Conservation (phyloP, 2,888 invertebrate species). For the Rhagium mordax region DNA sequence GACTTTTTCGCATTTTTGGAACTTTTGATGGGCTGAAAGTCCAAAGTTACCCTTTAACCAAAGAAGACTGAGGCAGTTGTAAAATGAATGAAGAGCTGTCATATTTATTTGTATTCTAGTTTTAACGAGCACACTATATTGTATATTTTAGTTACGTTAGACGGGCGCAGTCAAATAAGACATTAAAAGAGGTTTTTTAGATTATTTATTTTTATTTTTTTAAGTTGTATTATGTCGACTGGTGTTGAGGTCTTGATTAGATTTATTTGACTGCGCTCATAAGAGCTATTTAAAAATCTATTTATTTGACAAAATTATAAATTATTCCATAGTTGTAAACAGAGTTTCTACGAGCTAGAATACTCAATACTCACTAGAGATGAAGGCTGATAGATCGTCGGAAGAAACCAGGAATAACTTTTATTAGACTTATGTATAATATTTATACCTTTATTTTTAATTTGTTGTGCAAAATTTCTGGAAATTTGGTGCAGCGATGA, state of each 20-base stretch:
- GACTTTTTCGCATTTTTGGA: conserved; percentile 43
- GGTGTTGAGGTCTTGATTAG: conserved; percentile 18
- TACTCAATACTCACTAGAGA: conserved; percentile 68
- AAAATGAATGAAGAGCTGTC: conserved; percentile 60
- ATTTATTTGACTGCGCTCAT: conserved; percentile 48
- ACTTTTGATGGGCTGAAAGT: conserved; percentile 52
- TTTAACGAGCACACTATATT: conserved; percentile 27
- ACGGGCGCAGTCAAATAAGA: conserved; percentile 24
- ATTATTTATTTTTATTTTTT: conserved; percentile 53
- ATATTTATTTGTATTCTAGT: conserved; percentile 61
- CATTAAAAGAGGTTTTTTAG: conserved; percentile 37
- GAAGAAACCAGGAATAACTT: conserved; percentile 54
- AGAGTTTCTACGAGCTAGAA: conserved; percentile 58
- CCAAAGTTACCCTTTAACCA: conserved; percentile 73
- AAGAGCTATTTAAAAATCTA: conserved; percentile 40
- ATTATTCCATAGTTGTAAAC: conserved; percentile 62
- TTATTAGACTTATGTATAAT: conserved; percentile 60
- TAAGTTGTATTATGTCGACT: conserved; percentile 41
- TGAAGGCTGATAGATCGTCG: conserved; percentile 66
- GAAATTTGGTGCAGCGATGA: conserved; percentile 12
- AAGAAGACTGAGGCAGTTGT: conserved; percentile 73
- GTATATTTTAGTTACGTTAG: conserved; percentile 28
- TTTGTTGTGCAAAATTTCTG: neutral
- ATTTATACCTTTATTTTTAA: conserved; percentile 60
- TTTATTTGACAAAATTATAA: conserved; percentile 58